Evolutionary conservation across 2,888 invertebrate genomes (phyloP).

Genomic region (Diloba caeruleocephala): DNA sequence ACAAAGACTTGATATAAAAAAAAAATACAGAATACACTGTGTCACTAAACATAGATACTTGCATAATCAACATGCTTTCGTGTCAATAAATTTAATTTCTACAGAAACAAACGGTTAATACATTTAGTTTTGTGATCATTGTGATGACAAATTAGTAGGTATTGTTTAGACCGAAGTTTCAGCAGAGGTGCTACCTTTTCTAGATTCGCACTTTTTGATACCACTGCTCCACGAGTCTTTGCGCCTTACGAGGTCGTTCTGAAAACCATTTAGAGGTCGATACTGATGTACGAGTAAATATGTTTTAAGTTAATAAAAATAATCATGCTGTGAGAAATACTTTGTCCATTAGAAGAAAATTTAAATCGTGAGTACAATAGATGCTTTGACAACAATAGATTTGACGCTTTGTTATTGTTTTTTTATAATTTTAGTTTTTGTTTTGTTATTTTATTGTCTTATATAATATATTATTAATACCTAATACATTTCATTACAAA

Average conservation of each 20-base stretch:
- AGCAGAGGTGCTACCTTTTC: slow-evolving; percentile 79
- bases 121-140: neutral
- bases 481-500: too few species aligned
- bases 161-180: slow-evolving; percentile 87
- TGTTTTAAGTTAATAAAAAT: neutral
- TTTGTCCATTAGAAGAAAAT: slow-evolving; percentile 9
- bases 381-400: too few species aligned
- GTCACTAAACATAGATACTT: slow-evolving; percentile 19
- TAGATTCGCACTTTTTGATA: slow-evolving; percentile 75
- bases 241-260: slow-evolving; percentile 82
- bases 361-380: neutral
- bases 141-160: neutral
- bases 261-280: slow-evolving; percentile 66
- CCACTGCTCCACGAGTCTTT: slow-evolving; percentile 85
- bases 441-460: too few species aligned
- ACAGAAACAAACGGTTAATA: slow-evolving; percentile 3
- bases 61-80: slow-evolving; percentile 46
- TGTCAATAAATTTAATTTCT: slow-evolving; percentile 46
- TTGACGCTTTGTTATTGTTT: too few species aligned
- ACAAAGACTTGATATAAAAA: neutral
- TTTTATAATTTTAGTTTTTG: too few species aligned
- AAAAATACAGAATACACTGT: neutral
- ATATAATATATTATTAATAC: too few species aligned
- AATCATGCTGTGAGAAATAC: slow-evolving; percentile 14
- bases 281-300: slow-evolving; percentile 16